Percentiles rank a stretch among this genome's conserved stretches.
Evolutionary conservation across 2,888 invertebrate species (phyloP).

Genomic region (Cylindroiulus punctatus): DNA sequence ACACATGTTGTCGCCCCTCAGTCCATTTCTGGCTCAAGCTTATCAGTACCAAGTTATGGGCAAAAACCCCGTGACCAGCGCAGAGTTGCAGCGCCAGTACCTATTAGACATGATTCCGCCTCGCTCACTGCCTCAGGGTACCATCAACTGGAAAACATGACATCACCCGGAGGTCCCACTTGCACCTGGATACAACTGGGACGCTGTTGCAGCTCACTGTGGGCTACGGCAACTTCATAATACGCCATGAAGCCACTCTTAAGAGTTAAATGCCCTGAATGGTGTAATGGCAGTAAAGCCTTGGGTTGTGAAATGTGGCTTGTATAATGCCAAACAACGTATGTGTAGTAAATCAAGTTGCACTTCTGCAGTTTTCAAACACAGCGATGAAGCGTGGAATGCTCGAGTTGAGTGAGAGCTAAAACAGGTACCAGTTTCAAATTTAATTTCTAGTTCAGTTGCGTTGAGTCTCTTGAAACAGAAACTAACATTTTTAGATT

Average conservation of each 20-base stretch:
- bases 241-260: not conserved
- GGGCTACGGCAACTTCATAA: constrained; percentile 47
- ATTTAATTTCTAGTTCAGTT: not conserved
- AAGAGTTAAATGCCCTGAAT: not conserved
- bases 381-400: not conserved
- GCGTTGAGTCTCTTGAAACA: not conserved
- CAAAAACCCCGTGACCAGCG: constrained; percentile 66
- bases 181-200: constrained; percentile 42
- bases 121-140: constrained; percentile 60
- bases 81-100: constrained; percentile 85
- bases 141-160: constrained; percentile 58
- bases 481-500: no score
- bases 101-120: constrained; percentile 93
- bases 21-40: constrained; percentile 75
- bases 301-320: not conserved
- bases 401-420: not conserved
- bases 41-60: constrained; percentile 65
- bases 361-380: not conserved
- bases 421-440: not conserved
- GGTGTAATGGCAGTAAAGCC: not conserved
- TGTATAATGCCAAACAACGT: not conserved
- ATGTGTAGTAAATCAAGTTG: not conserved
- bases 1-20: constrained; percentile 78
- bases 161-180: constrained; percentile 40
- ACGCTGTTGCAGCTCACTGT: constrained; percentile 37